Percentiles rank a stretch among this genome's conserved stretches.
Conservation (phyloP, 2,888 invertebrate species). For the Odontocerum albicorne region DNA sequence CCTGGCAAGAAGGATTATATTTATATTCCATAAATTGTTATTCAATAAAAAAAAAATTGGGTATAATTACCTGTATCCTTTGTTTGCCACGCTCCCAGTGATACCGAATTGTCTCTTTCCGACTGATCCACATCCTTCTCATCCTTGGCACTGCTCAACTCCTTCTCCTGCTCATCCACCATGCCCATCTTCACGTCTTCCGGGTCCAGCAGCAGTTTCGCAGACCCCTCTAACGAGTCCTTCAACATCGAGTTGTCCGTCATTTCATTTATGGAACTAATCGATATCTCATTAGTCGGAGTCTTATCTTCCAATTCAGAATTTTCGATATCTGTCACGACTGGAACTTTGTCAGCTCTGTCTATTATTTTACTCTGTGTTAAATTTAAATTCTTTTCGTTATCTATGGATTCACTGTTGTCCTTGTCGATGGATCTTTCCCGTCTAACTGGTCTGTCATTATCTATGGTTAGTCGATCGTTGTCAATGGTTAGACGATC, state of each 20-base stretch:
- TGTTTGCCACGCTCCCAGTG: slow-evolving; percentile 23
- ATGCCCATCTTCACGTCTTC: slow-evolving; percentile 50
- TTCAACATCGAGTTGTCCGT: slow-evolving; percentile 55
- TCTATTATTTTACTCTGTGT: slow-evolving; percentile 40
- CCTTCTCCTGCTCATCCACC: slow-evolving; percentile 40
- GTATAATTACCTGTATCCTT: slow-evolving; percentile 32
- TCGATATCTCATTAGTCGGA: slow-evolving; percentile 55
- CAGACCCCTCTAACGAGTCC: slow-evolving; percentile 53
- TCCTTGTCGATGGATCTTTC: slow-evolving; percentile 42
- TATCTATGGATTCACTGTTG: slow-evolving; percentile 37
- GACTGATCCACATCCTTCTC: slow-evolving; percentile 58
- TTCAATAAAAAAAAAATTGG: too few relatives aligned
- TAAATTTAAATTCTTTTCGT: slow-evolving; percentile 22
- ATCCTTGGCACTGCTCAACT: slow-evolving; percentile 55
- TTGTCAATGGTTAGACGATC: slow-evolving; percentile 11
- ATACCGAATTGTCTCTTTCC: slow-evolving; percentile 54
- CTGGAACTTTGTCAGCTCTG: slow-evolving; percentile 42
- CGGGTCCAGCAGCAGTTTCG: slow-evolving; percentile 50
- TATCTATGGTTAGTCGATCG: slow-evolving; percentile 26
- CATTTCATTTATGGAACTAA: slow-evolving; percentile 54
- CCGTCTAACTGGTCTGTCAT: slow-evolving; percentile 29
- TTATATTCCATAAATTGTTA: too few relatives aligned
- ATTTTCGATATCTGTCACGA: slow-evolving; percentile 16
- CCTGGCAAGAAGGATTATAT: too few relatives aligned
- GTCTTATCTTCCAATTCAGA: slow-evolving; percentile 48